Percentiles rank a stretch among this genome's conserved stretches.
phyloP scores from a whole-genome alignment of 2,113 vertebrate genomes.

The Casuarius casuarius region DNA sequence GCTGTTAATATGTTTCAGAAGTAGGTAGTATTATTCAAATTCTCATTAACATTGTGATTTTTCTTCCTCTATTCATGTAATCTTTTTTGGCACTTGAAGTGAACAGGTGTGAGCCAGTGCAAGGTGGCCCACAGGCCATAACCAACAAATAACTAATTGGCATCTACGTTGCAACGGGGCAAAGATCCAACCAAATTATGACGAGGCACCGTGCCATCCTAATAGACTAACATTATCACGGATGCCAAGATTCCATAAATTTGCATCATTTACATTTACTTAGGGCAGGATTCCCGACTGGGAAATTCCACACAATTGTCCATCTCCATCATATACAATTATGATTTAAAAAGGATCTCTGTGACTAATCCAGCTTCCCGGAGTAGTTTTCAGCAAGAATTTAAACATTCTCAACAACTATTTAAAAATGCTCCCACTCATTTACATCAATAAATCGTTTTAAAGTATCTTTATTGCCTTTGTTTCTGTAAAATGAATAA shows the following conservation, averaged over 20 bases:
- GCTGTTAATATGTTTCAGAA: not conserved
- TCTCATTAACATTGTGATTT: not conserved
- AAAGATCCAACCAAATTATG: conserved; percentile 46
- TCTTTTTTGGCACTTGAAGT: not conserved
- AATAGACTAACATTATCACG: not conserved
- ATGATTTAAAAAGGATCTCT: not conserved
- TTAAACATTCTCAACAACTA: not conserved
- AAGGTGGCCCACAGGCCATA: conserved; percentile 45
- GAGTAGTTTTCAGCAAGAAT: conserved; percentile 2
- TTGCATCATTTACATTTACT: conserved; percentile 49
- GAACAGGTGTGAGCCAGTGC: conserved; percentile 31
- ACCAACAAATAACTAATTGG: conserved; percentile 50
- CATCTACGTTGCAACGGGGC: not conserved
- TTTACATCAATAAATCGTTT: not conserved
- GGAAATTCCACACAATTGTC: conserved; percentile 38
- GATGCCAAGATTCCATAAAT: conserved; percentile 42
- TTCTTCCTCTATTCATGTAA: not conserved
- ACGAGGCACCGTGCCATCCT: conserved; percentile 9
- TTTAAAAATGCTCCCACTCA: not conserved
- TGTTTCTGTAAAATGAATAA: not conserved
- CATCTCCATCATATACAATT: not conserved
- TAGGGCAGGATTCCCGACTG: conserved; percentile 41
- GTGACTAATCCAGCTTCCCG: conserved; percentile 9
- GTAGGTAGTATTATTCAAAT: not conserved
- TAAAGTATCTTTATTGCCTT: conserved; percentile 1